Percentiles rank a stretch among this genome's conserved stretches.
These are phyloP conservation scores for Eudorcas thomsonii DNA, from an alignment of 2,113 vertebrate genomes.

Conservation along the genomic window DNA sequence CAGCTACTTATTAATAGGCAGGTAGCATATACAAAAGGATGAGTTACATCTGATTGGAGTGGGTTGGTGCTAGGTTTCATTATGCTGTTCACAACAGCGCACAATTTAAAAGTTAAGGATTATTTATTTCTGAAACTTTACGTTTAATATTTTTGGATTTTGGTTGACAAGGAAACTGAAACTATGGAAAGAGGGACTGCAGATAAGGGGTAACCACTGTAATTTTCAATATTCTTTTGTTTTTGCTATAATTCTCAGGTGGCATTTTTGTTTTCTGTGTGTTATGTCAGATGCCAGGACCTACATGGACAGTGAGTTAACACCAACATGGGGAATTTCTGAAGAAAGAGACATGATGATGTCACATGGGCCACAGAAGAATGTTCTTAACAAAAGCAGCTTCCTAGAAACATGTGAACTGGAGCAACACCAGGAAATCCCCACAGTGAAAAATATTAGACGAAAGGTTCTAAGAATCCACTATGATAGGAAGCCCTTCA, in stretches of 20 bases:
- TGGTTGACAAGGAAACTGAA: background rate
- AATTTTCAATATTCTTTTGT: background rate
- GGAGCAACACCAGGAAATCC: background rate
- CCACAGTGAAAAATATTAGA: background rate
- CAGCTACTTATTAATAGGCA: background rate
- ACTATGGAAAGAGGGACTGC: background rate
- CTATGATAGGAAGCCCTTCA: background rate
- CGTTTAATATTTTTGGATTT: background rate
- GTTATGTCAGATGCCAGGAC: conserved; percentile 16
- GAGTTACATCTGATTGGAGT: background rate
- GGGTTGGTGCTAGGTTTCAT: background rate
- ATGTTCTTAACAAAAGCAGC: background rate
- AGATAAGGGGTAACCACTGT: background rate
- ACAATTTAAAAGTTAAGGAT: background rate
- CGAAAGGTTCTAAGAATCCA: background rate
- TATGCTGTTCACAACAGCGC: background rate
- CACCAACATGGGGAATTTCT: background rate
- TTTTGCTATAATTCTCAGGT: background rate
- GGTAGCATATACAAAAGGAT: background rate
- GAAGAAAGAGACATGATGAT: background rate
- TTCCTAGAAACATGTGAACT: background rate
- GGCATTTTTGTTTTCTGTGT: conserved; percentile 28
- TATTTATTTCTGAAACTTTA: background rate
- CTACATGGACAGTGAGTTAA: background rate
- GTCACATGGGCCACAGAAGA: background rate